Evolutionary conservation across 2,113 vertebrate species (phyloP), one percentile per base, ranked within the genome.

Genomic region (Leiothrix lutea): DNA sequence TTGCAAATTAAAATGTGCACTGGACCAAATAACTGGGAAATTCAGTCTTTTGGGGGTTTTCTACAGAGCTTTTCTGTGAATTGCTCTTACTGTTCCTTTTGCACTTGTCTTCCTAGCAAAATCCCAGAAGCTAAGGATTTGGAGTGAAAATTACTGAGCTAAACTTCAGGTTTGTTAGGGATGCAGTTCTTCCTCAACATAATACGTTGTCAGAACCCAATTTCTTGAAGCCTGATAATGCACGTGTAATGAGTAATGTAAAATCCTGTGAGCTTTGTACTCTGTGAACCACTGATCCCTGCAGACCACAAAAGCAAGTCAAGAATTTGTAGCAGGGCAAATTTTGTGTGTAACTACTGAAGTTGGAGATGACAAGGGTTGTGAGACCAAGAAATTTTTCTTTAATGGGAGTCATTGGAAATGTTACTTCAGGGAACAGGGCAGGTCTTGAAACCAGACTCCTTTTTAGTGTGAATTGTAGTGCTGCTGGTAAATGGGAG

Each of bases 1-100:
- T 3, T 83, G 35, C 22, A 62, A 77, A 77, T 69, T 85, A 56
- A 92, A 95, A 80, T 33, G 14, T 74, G 14, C 56, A 20, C 7
- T 70, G 7, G 56, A 45, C 54, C 14, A 14, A 84, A 33, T 62
- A 77, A 58, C 19, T 47, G 50, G 65, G 45, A 72, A 85, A 69
- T 64, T 4, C 14, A 36, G 0, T 84, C 36, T 78, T 62, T 51
- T 0, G 6, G 6, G 9, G 17, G 4, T 56, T 88, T 80, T 33
- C 80, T 35, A 3, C 14, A n/a, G 53, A 84, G 28, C 48, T 79
- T 85, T 91, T 61, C n/a, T 89, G 16, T 85, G 44, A 56, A 44
- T 78, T 20, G 23, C 14, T 80, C 31, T 31, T 71, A 24, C 1
- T 65, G 11, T 51, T 88, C 16, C 6, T 84, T 88, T 92, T 81